Base-by-base conservation (phyloP, 2,797 vertebrate genomes). In the Artibeus lituratus region DNA sequence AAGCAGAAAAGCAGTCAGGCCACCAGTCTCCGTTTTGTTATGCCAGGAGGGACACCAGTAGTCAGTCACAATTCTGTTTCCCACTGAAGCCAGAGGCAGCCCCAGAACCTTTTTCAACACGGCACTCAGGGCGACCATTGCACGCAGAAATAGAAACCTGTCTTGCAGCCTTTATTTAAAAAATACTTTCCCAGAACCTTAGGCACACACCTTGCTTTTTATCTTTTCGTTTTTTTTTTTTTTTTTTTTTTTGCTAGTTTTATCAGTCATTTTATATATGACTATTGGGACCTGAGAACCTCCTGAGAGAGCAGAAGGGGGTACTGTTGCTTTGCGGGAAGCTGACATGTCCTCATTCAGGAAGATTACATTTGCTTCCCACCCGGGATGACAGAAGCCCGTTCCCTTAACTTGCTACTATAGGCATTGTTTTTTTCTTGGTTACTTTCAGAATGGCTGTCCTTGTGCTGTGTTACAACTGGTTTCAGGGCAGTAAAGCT, bases 381-480 rank as follows among this genome's bases (percentile, higher is more conserved):
- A 37, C 24, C 16, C 12, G 2, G 74, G 65, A 39, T 95, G 81
- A 14, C 18, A 85, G 47, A 53, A 83, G 91, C 49, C 84, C 74
- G 62, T n/a, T 90, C 69, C 12, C 1, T 32, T 89, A 2, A 22
- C 77, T 97, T 97, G 76, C 59, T 67, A 49, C 81, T 94, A 42
- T 37, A 90, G 76, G 83, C 69, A 84, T 96, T 97, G 95, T 94
- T 67, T 80, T 98, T 95, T 98, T 82, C 98, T 98, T 72, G 97
- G 99, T 99, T 99, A 98, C 99, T 99, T 81, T 26, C 15, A 51
- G 77, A 39, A 39, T 76, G 39, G 57, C 88, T 49, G 21, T 80
- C 22, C 76, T 87, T 26, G 15, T 55, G 32, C 72, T 84, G 44
- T 72, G 57, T 85, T 84, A 47, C 62, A 12, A 47, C 10, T 72